These are phyloP conservation scores for Arctopsyche grandis DNA, from an alignment of 1,140 invertebrate species.

Conservation along the genomic window DNA sequence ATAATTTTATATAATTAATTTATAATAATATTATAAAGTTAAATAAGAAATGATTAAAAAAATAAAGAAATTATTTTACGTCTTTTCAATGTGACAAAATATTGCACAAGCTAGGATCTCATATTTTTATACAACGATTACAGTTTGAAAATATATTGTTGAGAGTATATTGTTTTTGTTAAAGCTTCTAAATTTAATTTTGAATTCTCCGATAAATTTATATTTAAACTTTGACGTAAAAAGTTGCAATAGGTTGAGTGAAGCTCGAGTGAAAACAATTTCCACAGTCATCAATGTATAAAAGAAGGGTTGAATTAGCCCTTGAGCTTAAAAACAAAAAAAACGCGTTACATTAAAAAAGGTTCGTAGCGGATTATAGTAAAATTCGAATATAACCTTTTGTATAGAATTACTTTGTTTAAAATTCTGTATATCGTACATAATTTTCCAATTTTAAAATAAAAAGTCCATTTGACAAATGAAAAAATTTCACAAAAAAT, in stretches of 20 bases:
- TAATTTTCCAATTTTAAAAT: background rate
- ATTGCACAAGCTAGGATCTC: too few species aligned
- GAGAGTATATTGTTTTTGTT: too few species aligned
- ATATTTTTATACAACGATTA: too few species aligned
- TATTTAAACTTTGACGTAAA: background rate
- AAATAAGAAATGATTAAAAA: too few species aligned
- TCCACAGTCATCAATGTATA: background rate
- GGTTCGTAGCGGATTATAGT: background rate
- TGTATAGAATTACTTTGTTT: too few species aligned
- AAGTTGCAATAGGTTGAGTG: background rate
- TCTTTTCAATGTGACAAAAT: too few species aligned
- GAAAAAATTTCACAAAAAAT: too few species aligned
- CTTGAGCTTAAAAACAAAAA: background rate
- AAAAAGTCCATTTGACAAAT: background rate
- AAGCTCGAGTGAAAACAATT: conserved; percentile 21
- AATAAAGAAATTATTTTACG: too few species aligned
- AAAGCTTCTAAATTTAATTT: too few species aligned
- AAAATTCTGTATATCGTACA: background rate
- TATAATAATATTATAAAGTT: too few species aligned
- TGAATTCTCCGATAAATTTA: background rate
- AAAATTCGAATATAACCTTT: background rate
- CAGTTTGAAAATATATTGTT: too few species aligned
- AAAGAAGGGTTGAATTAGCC: conserved; percentile 5
- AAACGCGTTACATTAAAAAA: background rate
- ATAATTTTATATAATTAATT: too few species aligned